A percentile compares a stretch with the other conserved stretches of the same genome.
Evolutionary conservation across 1,140 invertebrate species (phyloP).

Genomic region (Matsumurasca onukii): DNA sequence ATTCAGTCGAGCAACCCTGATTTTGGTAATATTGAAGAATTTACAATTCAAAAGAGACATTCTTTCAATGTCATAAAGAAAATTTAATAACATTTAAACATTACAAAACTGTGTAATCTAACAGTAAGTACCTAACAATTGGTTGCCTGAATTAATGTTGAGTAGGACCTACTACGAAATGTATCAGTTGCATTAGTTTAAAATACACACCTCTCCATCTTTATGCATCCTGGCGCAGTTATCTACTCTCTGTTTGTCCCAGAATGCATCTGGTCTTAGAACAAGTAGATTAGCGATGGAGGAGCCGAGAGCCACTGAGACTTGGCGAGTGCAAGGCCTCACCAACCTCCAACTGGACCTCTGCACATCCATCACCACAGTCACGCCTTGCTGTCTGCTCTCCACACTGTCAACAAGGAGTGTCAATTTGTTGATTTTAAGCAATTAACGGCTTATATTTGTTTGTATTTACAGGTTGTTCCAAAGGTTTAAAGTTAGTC

Average conservation of each 20-base stretch:
- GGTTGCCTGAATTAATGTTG: no score
- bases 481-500: background rate
- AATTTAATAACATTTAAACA: no score
- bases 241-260: slow-evolving; percentile 71
- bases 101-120: no score
- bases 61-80: no score
- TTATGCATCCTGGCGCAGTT: slow-evolving; percentile 64
- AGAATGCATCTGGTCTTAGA: slow-evolving; percentile 68
- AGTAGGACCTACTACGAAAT: no score
- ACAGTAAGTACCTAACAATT: no score
- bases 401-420: slow-evolving; percentile 46
- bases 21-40: no score
- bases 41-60: no score
- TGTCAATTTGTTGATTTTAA: background rate
- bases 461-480: background rate
- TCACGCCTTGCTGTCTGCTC: slow-evolving; percentile 55
- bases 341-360: slow-evolving; percentile 62
- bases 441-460: background rate
- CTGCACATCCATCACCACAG: slow-evolving; percentile 63
- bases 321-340: slow-evolving; percentile 58
- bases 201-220: slow-evolving; percentile 59
- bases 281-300: slow-evolving; percentile 54
- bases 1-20: no score
- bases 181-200: no score
- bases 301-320: slow-evolving; percentile 54